These are phyloP conservation scores for Taxidea taxus DNA, from an alignment of 2,113 vertebrate species.

Conservation along the genomic window DNA sequence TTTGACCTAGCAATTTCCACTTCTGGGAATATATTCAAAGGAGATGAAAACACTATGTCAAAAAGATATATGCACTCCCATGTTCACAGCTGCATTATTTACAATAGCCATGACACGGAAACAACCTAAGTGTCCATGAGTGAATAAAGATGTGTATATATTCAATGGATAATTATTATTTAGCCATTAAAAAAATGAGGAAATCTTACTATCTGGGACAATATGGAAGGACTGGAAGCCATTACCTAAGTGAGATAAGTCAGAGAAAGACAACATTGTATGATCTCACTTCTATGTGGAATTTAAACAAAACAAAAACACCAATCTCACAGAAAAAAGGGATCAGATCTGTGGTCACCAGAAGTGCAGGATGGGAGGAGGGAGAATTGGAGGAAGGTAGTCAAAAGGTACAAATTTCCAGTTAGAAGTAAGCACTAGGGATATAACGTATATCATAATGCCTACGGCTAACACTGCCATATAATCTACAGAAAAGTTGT, in stretches of 20 bases:
- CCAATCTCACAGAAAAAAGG: background rate
- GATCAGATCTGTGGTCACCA: background rate
- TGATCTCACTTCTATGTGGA: background rate
- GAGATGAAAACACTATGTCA: background rate
- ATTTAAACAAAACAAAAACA: background rate
- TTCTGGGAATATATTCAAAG: background rate
- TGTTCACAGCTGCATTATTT: background rate
- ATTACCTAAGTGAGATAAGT: background rate
- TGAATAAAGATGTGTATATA: background rate
- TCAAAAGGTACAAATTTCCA: background rate
- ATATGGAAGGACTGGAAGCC: background rate
- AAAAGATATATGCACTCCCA: background rate
- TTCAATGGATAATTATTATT: background rate
- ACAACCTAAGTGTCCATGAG: background rate
- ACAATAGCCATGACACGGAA: background rate
- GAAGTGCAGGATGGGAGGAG: background rate
- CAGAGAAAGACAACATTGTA: background rate
- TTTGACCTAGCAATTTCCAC: background rate
- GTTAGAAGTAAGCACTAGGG: background rate
- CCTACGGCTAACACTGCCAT: background rate
- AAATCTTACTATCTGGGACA: background rate
- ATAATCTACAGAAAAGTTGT: background rate
- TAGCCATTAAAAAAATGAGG: background rate
- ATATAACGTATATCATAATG: background rate
- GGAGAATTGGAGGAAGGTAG: background rate